Percentiles rank a stretch among this genome's conserved stretches.
Conservation (phyloP, 2,797 vertebrate species). For the Enteromius paludinosus region DNA sequence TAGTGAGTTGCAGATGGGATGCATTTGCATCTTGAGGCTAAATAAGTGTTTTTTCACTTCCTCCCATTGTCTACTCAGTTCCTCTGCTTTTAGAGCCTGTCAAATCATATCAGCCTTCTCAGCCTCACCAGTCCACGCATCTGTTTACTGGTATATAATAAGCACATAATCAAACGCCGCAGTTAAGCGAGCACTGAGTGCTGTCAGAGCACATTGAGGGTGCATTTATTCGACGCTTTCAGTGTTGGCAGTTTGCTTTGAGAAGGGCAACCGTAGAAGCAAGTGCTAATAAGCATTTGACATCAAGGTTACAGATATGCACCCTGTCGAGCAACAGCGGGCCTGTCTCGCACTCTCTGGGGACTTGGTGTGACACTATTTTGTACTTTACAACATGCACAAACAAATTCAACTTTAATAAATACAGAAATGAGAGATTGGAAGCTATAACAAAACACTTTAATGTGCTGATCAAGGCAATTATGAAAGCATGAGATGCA, state of each 20-base stretch:
- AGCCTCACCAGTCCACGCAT: conserved; percentile 9
- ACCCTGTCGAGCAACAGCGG: conserved; percentile 45
- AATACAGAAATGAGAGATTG: conserved; percentile 17
- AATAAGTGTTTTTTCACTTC: conserved; percentile 10
- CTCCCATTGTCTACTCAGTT: conserved; percentile 4
- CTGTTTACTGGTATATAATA: conserved; percentile 39
- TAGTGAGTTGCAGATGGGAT: background rate
- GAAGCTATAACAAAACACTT: background rate
- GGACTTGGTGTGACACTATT: conserved; percentile 41
- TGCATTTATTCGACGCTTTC: conserved; percentile 42
- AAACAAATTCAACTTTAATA: conserved; percentile 37
- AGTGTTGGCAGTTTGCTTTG: conserved; percentile 46
- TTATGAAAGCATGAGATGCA: conserved; percentile 7
- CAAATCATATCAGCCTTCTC: conserved; percentile 24
- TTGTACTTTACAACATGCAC: conserved; percentile 35
- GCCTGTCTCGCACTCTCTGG: conserved; percentile 41
- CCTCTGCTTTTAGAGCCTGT: conserved; percentile 18
- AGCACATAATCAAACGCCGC: conserved; percentile 45
- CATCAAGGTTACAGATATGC: conserved; percentile 50
- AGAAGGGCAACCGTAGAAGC: conserved; percentile 45
- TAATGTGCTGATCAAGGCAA: conserved; percentile 31
- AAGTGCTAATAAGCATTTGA: conserved; percentile 55
- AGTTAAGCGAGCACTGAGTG: conserved; percentile 30
- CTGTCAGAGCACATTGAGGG: conserved; percentile 45
- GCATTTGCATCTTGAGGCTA: background rate